Conservation (phyloP, 2,797 vertebrate genomes). For the Siniperca undulata region DNA sequence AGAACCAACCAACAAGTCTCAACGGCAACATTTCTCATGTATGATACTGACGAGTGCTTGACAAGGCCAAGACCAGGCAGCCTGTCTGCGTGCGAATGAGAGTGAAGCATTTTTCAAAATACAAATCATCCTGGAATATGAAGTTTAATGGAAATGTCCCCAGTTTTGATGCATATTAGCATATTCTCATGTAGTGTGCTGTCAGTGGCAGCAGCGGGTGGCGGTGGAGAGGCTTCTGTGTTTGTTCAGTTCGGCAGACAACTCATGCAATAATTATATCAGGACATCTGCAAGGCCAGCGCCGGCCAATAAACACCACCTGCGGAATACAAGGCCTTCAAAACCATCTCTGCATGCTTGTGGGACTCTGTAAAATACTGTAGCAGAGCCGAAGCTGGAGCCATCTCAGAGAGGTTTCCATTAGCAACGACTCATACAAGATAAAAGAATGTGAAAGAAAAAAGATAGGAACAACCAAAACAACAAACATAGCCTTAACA, state of each 20-base stretch:
- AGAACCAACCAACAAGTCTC: slow-evolving; percentile 38
- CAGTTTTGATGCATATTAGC: slow-evolving; percentile 68
- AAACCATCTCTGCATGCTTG: slow-evolving; percentile 32
- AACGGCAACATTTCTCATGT: slow-evolving; percentile 51
- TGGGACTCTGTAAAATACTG: slow-evolving; percentile 36
- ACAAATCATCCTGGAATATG: slow-evolving; percentile 69
- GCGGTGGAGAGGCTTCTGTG: slow-evolving; percentile 39
- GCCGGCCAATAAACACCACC: slow-evolving; percentile 65
- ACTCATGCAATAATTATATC: slow-evolving; percentile 71
- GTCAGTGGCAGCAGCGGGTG: slow-evolving; percentile 66
- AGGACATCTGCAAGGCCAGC: slow-evolving; percentile 67
- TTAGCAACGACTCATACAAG: slow-evolving; percentile 16
- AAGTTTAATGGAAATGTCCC: slow-evolving; percentile 64
- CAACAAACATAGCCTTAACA: slow-evolving; percentile 8
- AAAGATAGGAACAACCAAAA: slow-evolving; percentile 4
- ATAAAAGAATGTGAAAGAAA: slow-evolving; percentile 19
- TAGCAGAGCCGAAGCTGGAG: slow-evolving; percentile 6
- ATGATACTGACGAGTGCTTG: slow-evolving; percentile 50
- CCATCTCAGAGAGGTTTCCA: slow-evolving; percentile 21
- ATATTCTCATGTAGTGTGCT: slow-evolving; percentile 65
- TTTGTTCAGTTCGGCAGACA: slow-evolving; percentile 54
- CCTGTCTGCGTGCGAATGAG: slow-evolving; percentile 43
- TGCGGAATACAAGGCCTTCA: slow-evolving; percentile 51
- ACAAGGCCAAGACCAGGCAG: slow-evolving; percentile 55
- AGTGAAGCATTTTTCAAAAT: slow-evolving; percentile 50